Evolutionary conservation across 2,888 invertebrate genomes (phyloP).

Genomic region (Spilarctia lutea): DNA sequence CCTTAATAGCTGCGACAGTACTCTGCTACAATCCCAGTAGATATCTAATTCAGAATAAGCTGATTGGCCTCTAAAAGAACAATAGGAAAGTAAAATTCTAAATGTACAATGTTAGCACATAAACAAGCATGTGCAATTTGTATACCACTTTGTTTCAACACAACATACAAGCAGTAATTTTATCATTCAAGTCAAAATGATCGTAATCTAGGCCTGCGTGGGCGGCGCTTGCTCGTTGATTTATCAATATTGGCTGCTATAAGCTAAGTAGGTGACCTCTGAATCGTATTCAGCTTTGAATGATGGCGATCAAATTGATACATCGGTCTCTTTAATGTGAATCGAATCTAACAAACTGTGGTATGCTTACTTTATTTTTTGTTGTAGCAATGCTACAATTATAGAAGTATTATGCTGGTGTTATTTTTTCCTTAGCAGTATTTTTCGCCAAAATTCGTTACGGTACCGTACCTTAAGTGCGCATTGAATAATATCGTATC

Average conservation of each 20-base stretch:
- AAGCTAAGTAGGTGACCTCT: slow-evolving; percentile 41
- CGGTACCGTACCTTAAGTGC: no score
- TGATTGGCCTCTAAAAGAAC: background rate
- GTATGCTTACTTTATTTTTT: background rate
- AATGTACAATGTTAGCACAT: background rate
- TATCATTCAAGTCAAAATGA: slow-evolving; percentile 30
- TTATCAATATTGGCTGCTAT: slow-evolving; percentile 38
- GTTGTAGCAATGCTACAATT: no score
- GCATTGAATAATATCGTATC: no score
- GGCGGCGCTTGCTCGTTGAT: slow-evolving; percentile 36
- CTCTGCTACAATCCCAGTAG: background rate
- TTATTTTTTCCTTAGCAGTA: no score
- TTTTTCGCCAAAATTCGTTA: no score
- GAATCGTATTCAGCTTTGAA: slow-evolving; percentile 16
- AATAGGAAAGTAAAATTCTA: background rate
- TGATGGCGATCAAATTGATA: background rate
- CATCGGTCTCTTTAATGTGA: background rate
- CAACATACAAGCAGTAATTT: slow-evolving; percentile 14
- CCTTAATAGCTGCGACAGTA: background rate
- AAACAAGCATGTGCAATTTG: slow-evolving; percentile 11
- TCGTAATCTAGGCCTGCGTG: slow-evolving; percentile 39
- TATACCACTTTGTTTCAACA: slow-evolving; percentile 18
- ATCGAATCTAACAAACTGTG: background rate
- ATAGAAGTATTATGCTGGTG: no score
- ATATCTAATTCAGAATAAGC: background rate